These are phyloP conservation scores for Australoheros scitulus DNA, from an alignment of 2,113 vertebrate genomes.

Conservation along the genomic window DNA sequence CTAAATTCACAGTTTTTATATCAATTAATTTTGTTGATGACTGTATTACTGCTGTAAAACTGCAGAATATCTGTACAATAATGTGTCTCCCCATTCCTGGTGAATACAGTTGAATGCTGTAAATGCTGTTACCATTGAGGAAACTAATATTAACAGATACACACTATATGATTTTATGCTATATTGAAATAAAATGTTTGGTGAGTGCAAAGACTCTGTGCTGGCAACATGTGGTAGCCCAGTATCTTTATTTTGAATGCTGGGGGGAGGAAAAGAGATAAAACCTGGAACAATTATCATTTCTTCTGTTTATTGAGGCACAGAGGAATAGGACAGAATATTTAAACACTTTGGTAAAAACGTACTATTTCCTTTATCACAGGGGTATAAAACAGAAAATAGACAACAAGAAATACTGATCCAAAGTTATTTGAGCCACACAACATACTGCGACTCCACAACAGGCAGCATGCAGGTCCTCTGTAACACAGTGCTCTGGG, in stretches of 20 bases:
- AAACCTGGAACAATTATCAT: not conserved
- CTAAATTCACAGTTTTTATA: not conserved
- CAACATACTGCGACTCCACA: conserved; percentile 10
- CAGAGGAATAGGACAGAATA: conserved; percentile 14
- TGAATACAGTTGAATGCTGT: not conserved
- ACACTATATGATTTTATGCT: not conserved
- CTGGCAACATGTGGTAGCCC: not conserved
- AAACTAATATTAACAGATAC: not conserved
- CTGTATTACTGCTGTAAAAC: not conserved
- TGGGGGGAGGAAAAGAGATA: not conserved
- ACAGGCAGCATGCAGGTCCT: conserved; percentile 44
- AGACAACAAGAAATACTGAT: not conserved
- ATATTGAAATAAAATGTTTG: not conserved
- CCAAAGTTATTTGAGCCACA: not conserved
- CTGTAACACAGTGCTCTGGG: not conserved
- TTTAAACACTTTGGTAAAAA: conserved; percentile 46
- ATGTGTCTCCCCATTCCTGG: not conserved
- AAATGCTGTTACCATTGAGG: not conserved
- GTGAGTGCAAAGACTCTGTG: not conserved
- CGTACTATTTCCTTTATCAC: not conserved
- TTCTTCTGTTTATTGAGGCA: conserved; percentile 63
- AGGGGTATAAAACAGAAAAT: conserved; percentile 7
- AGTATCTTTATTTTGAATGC: not conserved
- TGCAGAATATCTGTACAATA: not conserved
- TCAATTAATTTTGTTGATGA: not conserved